Conservation (phyloP, 2,797 vertebrate species). For the Varecia variegata region DNA sequence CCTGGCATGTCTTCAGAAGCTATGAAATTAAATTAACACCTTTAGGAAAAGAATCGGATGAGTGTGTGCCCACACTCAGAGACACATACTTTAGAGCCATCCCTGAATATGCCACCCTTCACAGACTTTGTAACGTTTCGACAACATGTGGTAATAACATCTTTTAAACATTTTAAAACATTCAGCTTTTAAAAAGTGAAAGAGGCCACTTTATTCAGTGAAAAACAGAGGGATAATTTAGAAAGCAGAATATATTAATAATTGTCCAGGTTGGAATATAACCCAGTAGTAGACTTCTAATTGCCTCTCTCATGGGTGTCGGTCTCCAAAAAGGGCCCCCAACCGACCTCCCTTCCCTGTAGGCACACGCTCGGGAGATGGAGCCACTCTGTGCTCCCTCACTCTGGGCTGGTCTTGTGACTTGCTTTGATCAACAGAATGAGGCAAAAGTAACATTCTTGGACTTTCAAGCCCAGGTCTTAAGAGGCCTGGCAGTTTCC, state of each 20-base stretch:
- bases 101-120: background rate
- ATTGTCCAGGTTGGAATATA: background rate
- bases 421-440: background rate
- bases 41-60: background rate
- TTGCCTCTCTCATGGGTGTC: background rate
- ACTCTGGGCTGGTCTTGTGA: background rate
- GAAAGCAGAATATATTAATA: background rate
- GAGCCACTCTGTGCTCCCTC: background rate
- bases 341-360: too few relatives aligned
- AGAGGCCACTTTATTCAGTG: background rate
- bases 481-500: background rate
- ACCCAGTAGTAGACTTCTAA: background rate
- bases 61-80: background rate
- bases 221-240: background rate
- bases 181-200: slow-evolving; percentile 21
- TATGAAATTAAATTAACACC: slow-evolving; percentile 48
- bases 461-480: background rate
- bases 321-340: background rate
- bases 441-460: background rate
- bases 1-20: background rate
- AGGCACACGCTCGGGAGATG: background rate
- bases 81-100: background rate
- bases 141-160: background rate
- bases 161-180: slow-evolving; percentile 38
- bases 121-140: background rate